Evolutionary conservation across 2,113 vertebrate species (phyloP), one percentile per base, ranked within the genome.

Genomic region (Pygathrix nemaeus): DNA sequence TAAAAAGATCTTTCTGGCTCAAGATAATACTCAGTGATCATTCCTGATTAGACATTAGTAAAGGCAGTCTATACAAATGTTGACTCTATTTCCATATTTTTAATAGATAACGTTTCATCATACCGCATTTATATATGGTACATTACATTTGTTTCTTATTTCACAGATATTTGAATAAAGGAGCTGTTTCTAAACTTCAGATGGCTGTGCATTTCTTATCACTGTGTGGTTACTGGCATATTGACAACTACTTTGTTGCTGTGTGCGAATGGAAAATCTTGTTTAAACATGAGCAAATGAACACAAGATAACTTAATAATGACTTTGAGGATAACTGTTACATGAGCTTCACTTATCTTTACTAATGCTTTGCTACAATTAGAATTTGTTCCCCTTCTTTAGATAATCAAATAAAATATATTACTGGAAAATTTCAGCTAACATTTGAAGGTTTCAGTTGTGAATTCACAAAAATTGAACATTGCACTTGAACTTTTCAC

Each of bases 261-360:
- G 16, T 88, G 64, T 78, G 64, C 10, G 81, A 21, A 93, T 52
- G 70, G 68, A 14, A 48, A 79, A 81, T 35, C 32, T 68, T 96
- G 84, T 91, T 48, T 88, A 72, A 98, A 92, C 70, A 94, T 52
- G 30, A 88, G 55, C 2, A 40, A 79, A 93, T 92, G 88, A 78
- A 1, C 2, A 38, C 35, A 75, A 61, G 83, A 68, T 96, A 96
- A 93, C 78, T 82, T 91, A 92, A 91, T 40, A 90, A 91, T 88
- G 73, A 94, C 92, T 72, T 95, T 97, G 68, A 32, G 16, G 82
- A 59, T 95, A 96, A 89, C 83, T 86, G 48, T 93, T 82, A 30
- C 14, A 57, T 88, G 83, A 92, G 55, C 59, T 70, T 59, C 64
- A 66, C 64, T 59, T 91, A 7, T 66, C 68, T 93, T 96, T 90